These are phyloP conservation scores for Drosophila tsacasi DNA, from an alignment of 1,140 invertebrate genomes.

Conservation along the genomic window DNA sequence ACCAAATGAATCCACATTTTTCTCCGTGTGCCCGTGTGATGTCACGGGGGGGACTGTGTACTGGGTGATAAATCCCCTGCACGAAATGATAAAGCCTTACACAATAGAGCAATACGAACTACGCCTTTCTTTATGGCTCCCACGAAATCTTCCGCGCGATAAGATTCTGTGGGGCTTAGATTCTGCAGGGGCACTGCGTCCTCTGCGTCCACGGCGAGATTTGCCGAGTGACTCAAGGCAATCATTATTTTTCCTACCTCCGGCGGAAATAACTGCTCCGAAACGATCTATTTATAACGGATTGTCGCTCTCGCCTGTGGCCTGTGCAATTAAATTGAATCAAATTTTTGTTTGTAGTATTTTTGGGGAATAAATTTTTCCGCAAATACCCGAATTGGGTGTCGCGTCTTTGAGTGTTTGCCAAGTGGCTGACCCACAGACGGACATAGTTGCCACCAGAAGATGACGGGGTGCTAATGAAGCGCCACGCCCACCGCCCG, in stretches of 20 bases:
- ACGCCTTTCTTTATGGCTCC: slow-evolving; percentile 19
- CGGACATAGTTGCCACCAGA: slow-evolving; percentile 2
- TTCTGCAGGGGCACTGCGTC: slow-evolving; percentile 45
- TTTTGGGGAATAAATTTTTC: slow-evolving; percentile 15
- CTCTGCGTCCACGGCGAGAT: slow-evolving; percentile 12
- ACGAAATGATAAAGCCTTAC: slow-evolving; percentile 28
- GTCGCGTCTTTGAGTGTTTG: slow-evolving; percentile 64
- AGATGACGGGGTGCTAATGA: slow-evolving; percentile 36
- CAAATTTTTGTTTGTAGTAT: slow-evolving; percentile 15
- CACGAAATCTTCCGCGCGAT: slow-evolving; percentile 37
- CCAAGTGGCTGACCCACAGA: slow-evolving; percentile 58
- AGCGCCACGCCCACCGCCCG: slow-evolving; percentile 32
- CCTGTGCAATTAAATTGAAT: slow-evolving; percentile 41
- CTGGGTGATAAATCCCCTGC: slow-evolving; percentile 35
- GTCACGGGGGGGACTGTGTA: slow-evolving; percentile 10
- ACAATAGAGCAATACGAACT: slow-evolving; percentile 14
- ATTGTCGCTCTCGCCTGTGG: background rate
- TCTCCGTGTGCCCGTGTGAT: slow-evolving; percentile 1
- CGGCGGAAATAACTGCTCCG: slow-evolving; percentile 41
- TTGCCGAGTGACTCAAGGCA: slow-evolving; percentile 49
- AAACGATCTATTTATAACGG: slow-evolving; percentile 33
- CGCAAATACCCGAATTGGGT: slow-evolving; percentile 31
- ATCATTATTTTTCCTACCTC: slow-evolving; percentile 27
- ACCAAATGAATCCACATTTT: background rate
- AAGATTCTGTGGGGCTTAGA: slow-evolving; percentile 22